phyloP scores from a whole-genome alignment of 2,888 invertebrate species.

The Saturnia japonica region DNA sequence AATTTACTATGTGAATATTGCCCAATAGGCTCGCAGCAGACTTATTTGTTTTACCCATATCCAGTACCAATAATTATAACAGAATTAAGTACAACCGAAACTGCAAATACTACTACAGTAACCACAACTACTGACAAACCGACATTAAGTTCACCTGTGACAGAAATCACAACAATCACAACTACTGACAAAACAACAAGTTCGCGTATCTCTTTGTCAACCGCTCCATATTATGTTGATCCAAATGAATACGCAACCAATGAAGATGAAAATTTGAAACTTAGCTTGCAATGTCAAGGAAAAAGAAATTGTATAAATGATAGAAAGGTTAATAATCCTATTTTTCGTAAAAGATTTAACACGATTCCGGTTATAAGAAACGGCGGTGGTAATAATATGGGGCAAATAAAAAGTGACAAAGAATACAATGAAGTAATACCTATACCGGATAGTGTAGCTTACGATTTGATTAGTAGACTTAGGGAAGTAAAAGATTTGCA shows the following conservation, averaged over 20 bases:
- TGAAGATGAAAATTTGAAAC: conserved; percentile 18
- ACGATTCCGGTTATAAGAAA: neutral
- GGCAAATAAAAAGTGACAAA: neutral
- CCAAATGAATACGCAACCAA: conserved; percentile 12
- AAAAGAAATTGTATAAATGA: neutral
- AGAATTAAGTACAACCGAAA: neutral
- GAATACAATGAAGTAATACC: conserved; percentile 6
- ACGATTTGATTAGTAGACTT: conserved; percentile 11
- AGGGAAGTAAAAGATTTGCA: neutral
- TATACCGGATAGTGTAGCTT: conserved; percentile 13
- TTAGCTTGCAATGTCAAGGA: conserved; percentile 9
- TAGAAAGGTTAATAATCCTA: neutral
- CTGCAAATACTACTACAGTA: neutral
- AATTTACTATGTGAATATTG: neutral
- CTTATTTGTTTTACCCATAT: conserved; percentile 17
- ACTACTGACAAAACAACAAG: no score
- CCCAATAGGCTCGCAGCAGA: neutral
- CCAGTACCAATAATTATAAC: conserved; percentile 26
- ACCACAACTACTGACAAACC: conserved; percentile 15
- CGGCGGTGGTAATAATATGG: neutral
- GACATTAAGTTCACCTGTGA: neutral
- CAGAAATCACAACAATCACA: no score
- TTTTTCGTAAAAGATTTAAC: neutral
- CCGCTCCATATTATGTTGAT: neutral
- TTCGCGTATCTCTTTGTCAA: conserved; percentile 12